Base-by-base conservation (phyloP, 2,888 invertebrate species). In the Pelosia muscerda region DNA sequence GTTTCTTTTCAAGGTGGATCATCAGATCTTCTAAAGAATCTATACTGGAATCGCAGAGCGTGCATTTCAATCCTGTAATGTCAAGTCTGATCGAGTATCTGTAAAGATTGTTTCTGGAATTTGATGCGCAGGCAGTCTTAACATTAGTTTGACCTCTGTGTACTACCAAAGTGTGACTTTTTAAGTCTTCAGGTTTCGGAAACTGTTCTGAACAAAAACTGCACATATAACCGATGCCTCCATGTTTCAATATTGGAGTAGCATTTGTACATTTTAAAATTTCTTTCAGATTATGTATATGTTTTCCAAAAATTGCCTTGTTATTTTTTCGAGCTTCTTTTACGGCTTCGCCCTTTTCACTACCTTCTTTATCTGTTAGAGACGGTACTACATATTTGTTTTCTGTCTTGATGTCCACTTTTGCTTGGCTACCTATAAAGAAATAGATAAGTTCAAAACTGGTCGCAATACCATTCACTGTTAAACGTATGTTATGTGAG, bases 241-340 rank as follows among this genome's bases (percentile, higher is more conserved):
- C 84, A 6, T 84, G 81, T 38, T 87, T 83, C 28, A 85, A 77
- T 28, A 93, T 88, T 0, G 92, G 91, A 0, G 92, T 92, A 0
- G 92, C 92, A 65, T 92, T 92, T 0, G 91, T 86, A 70, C 79
- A 83, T 3, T 79, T 71, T 4, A 92, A 67, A 42, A 92, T 86
- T 60, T 86, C 82, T 38, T 76, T 80, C 3, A 92, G 77, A 64
- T 92, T 92, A 28, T 83, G 81, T 19, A 85, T 83, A 65, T 90
- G 89, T 70, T 84, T 84, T 11, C 79, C 68, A n/a, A 26, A 58
- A 13, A 23, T 23, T 26, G 25, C 11, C 28, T 54, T 67, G 15
- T 38, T 54, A 15, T 8, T 34, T 11, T 23, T 66, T 42, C 31
- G 57, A 25, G 42, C 28, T 53, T 54, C 58, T 10, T 23, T 26